A percentile compares a stretch with the other conserved stretches of the same genome.
These are phyloP conservation scores for Chrysomallon squamiferum DNA, from an alignment of 1,140 invertebrate species.

Conservation along the genomic window DNA sequence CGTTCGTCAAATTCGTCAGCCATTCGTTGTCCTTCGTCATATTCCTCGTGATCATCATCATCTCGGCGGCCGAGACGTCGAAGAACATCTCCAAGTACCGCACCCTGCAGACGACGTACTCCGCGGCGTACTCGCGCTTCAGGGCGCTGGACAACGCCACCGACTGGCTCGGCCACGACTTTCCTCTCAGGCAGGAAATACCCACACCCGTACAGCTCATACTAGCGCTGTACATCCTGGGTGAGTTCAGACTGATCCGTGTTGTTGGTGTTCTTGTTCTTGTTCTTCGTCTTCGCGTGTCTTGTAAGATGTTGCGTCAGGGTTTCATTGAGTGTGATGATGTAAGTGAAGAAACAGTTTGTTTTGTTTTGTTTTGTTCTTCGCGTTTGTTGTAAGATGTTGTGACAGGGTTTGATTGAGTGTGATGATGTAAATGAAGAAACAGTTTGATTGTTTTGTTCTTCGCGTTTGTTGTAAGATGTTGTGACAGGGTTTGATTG, in stretches of 20 bases:
- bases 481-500: too few species aligned
- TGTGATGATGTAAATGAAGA: too few species aligned
- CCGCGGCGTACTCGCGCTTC: conserved; percentile 10
- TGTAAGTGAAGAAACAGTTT: too few species aligned
- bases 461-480: too few species aligned
- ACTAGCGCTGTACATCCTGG: conserved; percentile 51
- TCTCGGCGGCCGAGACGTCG: conserved; percentile 45
- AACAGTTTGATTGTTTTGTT: too few species aligned
- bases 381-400: too few species aligned
- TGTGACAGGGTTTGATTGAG: too few species aligned
- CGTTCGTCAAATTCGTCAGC: conserved; percentile 59
- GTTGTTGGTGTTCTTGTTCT: too few species aligned
- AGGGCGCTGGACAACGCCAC: conserved; percentile 6
- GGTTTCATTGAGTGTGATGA: too few species aligned
- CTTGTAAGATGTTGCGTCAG: too few species aligned
- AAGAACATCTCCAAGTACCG: conserved; percentile 25
- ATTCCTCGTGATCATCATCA: conserved; percentile 71
- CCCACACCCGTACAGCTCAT: conserved; percentile 44
- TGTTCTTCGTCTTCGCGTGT: too few species aligned
- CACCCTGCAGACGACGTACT: conserved; percentile 10
- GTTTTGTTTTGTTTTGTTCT: too few species aligned
- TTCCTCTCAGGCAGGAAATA: conserved; percentile 36
- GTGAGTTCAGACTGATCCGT: conserved; percentile 23
- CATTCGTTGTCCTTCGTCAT: conserved; percentile 69
- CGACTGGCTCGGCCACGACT: conserved; percentile 32